phyloP scores from a whole-genome alignment of 1,140 invertebrate species.

The Caenorhabditis remanei region DNA sequence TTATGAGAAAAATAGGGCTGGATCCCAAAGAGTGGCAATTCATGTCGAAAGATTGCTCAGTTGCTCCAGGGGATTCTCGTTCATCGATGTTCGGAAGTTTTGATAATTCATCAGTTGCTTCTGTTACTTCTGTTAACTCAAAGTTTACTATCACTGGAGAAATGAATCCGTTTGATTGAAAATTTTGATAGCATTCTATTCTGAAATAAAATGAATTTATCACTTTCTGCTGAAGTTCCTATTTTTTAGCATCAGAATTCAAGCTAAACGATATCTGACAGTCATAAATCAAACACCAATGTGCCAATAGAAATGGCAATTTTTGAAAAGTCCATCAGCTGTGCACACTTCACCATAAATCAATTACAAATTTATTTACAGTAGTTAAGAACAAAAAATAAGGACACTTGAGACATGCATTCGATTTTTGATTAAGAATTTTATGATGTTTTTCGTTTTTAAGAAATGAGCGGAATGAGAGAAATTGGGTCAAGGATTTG shows the following conservation, averaged over 20 bases:
- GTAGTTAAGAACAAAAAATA: background rate
- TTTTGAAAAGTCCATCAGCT: conserved; percentile 19
- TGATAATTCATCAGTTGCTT: conserved; percentile 14
- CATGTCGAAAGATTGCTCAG: conserved; percentile 6
- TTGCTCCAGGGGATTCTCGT: background rate
- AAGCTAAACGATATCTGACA: background rate
- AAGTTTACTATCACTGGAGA: background rate
- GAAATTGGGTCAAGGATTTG: conserved; percentile 23
- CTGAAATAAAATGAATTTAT: background rate
- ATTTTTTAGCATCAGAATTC: no score
- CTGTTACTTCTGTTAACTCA: background rate
- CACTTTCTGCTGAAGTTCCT: no score
- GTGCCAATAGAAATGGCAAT: background rate
- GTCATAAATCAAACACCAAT: background rate
- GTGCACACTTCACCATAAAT: background rate
- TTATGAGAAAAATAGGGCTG: conserved; percentile 1
- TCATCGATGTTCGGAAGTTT: conserved; percentile 38
- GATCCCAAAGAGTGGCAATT: conserved; percentile 32
- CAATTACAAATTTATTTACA: conserved; percentile 28
- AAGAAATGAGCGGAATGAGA: conserved; percentile 33
- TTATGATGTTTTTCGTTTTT: background rate
- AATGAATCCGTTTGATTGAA: background rate
- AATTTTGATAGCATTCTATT: background rate
- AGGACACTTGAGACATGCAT: conserved; percentile 16
- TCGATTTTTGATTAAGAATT: background rate